A percentile compares a stretch with the other conserved stretches of the same genome.
Conservation (phyloP, 2,888 invertebrate species). For the Pollenia amentaria region DNA sequence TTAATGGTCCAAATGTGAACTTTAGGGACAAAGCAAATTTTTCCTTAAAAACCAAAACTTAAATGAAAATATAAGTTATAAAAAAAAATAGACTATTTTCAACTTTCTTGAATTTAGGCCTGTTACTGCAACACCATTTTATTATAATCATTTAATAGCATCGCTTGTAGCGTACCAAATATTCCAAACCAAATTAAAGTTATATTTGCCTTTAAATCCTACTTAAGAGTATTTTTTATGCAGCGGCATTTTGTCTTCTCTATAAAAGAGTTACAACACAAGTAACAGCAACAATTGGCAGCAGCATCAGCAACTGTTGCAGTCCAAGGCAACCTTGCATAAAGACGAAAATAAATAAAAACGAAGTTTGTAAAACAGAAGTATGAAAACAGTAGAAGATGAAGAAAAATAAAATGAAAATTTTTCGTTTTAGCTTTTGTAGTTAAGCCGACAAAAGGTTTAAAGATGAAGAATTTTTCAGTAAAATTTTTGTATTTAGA, state of each 20-base stretch:
- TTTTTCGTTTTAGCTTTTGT: constrained; percentile 61
- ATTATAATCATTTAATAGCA: not conserved
- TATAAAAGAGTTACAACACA: constrained; percentile 55
- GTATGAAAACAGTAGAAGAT: constrained; percentile 37
- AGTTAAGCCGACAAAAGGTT: constrained; percentile 70
- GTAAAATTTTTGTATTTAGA: constrained; percentile 52
- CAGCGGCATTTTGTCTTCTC: constrained; percentile 69
- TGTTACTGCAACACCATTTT: too few species aligned
- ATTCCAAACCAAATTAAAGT: constrained; percentile 56
- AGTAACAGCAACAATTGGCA: constrained; percentile 39
- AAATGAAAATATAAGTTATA: too few species aligned
- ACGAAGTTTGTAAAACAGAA: constrained; percentile 9
- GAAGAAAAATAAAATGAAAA: constrained; percentile 60
- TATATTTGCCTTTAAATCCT: constrained; percentile 55
- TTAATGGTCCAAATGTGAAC: too few species aligned
- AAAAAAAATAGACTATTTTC: too few species aligned
- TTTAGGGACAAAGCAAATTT: too few species aligned
- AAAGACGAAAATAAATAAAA: constrained; percentile 38
- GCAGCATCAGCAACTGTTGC: constrained; percentile 17
- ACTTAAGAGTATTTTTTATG: constrained; percentile 52
- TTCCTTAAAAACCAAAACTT: too few species aligned
- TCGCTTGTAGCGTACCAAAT: constrained; percentile 46
- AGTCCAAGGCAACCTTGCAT: constrained; percentile 67
- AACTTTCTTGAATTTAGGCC: too few species aligned
- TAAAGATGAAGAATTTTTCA: constrained; percentile 59